Evolutionary conservation across 1,140 invertebrate genomes (phyloP), one percentile per base, ranked within the genome.

Genomic region (Lepidurus arcticus): DNA sequence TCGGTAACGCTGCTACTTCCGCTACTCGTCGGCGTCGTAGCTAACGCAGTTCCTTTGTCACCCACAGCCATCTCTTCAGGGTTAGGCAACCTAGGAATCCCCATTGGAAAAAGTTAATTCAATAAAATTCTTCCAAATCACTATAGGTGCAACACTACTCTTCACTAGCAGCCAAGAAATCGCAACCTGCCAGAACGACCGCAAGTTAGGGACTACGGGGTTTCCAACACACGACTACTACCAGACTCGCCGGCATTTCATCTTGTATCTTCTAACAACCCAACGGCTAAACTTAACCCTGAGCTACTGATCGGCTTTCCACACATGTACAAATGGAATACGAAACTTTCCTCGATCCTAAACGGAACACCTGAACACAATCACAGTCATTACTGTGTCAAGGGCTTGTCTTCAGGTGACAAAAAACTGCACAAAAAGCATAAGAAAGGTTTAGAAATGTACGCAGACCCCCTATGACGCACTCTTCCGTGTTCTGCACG

Each of bases 1-100:
- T 76, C 75, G 21, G 43, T 44, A 11, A 45, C 75, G 43, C 43
- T 45, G 75, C 75, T 76, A 47, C 13, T 44, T 45, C 24, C 43
- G 43, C 24, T 76, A 47, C 75, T 76, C 43, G 47, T 42, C 21
- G 75, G 75, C 43, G 53, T 0, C n/a, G 53, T 65, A 65, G 53
- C 53, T 21, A 65, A 65, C 53, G 16, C 53, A 16, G 21, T 21
- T 65, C 53, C 53, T 65, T 65, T 65, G 21, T 65, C 53, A 21
- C 21, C 4, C 53, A 65, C 53, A 21, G 53, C 21, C 53, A 65
- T 65, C 21, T 65, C 53, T 65, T 65, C 53, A 16, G 53, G n/a
- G 53, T 65, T 65, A 13, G 53, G 53, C 53, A 65, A 65, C 53
- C 53, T 65, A 65, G n/a, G 53, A 65, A 65, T 65, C n/a, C 16